Evolutionary conservation across 2,888 invertebrate species (phyloP).

Genomic region (Lithophane semibrunnea): DNA sequence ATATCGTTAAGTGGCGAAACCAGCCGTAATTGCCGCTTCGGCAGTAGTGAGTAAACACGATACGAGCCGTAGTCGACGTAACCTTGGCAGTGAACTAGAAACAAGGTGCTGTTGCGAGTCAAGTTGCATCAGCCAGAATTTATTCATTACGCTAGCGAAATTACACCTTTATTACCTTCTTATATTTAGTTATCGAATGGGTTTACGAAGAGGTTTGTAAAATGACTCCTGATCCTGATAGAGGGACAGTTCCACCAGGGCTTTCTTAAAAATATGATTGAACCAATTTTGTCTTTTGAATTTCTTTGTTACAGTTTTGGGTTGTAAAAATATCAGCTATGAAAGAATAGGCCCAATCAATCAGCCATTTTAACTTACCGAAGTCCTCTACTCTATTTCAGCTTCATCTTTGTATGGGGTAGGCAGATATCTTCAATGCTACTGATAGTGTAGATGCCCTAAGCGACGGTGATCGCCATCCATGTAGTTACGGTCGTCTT

Average conservation of each 20-base stretch:
- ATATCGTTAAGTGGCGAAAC: slow-evolving; percentile 34
- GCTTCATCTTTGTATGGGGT: not conserved
- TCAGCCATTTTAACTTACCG: not conserved
- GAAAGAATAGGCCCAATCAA: not conserved
- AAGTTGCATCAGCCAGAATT: slow-evolving; percentile 39
- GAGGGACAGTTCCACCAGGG: not conserved
- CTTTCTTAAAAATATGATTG: not conserved
- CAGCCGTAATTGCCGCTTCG: slow-evolving; percentile 33
- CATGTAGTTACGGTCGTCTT: not conserved
- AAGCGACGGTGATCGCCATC: not conserved
- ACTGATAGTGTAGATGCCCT: not conserved
- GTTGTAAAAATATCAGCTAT: not conserved
- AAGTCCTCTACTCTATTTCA: not conserved
- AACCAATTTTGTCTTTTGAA: not conserved
- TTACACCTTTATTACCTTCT: not conserved
- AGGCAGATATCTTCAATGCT: not conserved
- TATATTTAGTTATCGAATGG: not conserved
- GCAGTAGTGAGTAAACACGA: slow-evolving; percentile 43
- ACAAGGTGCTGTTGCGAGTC: slow-evolving; percentile 50
- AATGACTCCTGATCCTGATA: not conserved
- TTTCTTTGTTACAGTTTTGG: not conserved
- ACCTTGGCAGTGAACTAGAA: slow-evolving; percentile 78
- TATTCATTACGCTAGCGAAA: slow-evolving; percentile 22
- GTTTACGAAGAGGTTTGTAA: not conserved
- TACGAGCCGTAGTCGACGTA: slow-evolving; percentile 61